Evolutionary conservation across 2,113 vertebrate genomes (phyloP).

Genomic region (Clarias gariepinus): DNA sequence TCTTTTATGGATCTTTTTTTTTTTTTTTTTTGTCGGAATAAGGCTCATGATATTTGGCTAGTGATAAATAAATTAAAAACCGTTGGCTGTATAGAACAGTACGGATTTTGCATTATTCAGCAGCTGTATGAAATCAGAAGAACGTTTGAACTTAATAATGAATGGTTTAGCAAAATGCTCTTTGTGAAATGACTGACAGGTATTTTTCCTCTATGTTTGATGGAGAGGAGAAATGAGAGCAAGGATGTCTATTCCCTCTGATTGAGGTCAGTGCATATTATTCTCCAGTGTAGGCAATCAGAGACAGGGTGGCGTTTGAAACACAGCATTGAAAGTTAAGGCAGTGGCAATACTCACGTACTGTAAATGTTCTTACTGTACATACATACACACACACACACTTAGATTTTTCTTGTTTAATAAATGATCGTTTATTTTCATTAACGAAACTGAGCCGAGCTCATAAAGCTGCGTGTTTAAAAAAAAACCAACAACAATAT

Average conservation of each 20-base stretch:
- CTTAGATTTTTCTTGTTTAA: conserved; percentile 9
- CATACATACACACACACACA: neutral
- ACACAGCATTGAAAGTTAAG: neutral
- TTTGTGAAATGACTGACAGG: neutral
- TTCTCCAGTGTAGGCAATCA: neutral
- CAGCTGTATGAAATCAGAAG: neutral
- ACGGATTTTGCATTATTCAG: neutral
- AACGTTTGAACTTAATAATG: neutral
- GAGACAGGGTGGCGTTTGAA: neutral
- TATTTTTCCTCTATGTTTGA: neutral
- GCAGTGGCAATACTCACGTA: neutral
- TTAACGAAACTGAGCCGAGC: conserved; percentile 13
- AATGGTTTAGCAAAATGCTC: neutral
- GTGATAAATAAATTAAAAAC: neutral
- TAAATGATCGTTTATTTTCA: neutral
- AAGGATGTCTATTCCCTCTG: neutral
- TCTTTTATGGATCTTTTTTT: neutral
- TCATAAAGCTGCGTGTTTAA: conserved; percentile 25
- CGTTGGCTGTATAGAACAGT: neutral
- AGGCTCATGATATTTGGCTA: neutral
- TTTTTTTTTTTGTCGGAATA: neutral
- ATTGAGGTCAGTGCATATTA: neutral
- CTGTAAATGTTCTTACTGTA: conserved; percentile 6
- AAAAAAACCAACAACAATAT: neutral
- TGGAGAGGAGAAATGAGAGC: neutral